These are phyloP conservation scores for Neoitamus cyanurus DNA, from an alignment of 2,888 invertebrate species.

Conservation along the genomic window DNA sequence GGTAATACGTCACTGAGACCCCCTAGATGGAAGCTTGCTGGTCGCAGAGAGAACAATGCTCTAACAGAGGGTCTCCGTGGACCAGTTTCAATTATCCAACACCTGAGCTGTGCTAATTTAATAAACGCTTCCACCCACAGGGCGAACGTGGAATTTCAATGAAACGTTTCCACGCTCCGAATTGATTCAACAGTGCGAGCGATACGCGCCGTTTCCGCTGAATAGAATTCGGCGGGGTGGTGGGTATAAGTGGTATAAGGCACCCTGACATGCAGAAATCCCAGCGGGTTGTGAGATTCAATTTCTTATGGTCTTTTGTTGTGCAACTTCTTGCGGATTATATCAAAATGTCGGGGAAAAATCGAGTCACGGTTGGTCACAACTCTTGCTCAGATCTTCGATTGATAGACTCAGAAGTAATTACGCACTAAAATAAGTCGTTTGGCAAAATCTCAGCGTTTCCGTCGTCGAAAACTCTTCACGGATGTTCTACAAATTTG, in stretches of 20 bases:
- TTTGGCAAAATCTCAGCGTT: no score
- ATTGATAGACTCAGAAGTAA: background rate
- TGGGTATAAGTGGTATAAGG: background rate
- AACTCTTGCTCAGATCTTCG: background rate
- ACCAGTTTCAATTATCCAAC: constrained; percentile 1
- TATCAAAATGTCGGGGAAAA: background rate
- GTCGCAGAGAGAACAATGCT: background rate
- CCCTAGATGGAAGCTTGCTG: background rate
- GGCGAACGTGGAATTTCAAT: background rate
- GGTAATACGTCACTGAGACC: background rate
- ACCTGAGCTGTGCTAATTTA: background rate
- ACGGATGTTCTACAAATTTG: background rate
- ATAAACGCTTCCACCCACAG: background rate
- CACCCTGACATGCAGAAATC: background rate
- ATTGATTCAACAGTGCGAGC: background rate
- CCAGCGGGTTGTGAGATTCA: background rate
- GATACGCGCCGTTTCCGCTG: background rate
- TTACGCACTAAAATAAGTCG: background rate
- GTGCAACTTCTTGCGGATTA: background rate
- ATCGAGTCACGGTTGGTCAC: background rate
- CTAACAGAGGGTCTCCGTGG: background rate
- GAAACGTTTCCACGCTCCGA: background rate
- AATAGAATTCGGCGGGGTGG: background rate
- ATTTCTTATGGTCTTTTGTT: background rate
- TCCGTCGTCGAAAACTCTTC: background rate